Percentiles rank a stretch among this genome's conserved stretches.
Conservation (phyloP, 2,113 vertebrate species). For the Capreolus pygargus region DNA sequence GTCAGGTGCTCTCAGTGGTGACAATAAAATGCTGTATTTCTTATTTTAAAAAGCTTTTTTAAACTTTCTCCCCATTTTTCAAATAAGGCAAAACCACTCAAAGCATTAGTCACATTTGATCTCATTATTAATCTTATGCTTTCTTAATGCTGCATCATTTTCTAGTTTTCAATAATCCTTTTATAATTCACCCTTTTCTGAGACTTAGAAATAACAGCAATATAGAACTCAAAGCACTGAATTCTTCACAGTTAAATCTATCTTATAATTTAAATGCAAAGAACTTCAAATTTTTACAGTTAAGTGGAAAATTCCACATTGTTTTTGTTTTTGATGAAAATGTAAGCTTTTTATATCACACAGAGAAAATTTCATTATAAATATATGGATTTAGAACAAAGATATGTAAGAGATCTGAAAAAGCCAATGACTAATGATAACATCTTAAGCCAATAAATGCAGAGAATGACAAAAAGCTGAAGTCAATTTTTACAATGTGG, state of each 20-base stretch:
- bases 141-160: neutral
- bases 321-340: conserved; percentile 9
- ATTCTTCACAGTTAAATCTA: neutral
- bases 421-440: neutral
- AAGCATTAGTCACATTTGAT: neutral
- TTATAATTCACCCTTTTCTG: neutral
- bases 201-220: neutral
- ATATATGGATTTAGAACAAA: neutral
- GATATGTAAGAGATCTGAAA: neutral
- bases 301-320: neutral
- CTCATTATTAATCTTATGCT: neutral
- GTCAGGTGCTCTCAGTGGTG: conserved; percentile 31
- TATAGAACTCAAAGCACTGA: neutral
- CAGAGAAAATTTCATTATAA: neutral
- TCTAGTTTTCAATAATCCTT: neutral
- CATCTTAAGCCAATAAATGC: neutral
- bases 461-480: neutral
- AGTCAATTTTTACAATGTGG: neutral
- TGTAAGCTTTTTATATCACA: neutral
- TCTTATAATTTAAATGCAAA: neutral
- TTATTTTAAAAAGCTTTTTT: neutral
- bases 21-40: conserved; percentile 60
- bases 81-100: conserved; percentile 12
- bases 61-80: neutral
- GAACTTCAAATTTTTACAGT: neutral